Conservation (phyloP, 2,797 vertebrate species). For the Coranthus polyacanthus region DNA sequence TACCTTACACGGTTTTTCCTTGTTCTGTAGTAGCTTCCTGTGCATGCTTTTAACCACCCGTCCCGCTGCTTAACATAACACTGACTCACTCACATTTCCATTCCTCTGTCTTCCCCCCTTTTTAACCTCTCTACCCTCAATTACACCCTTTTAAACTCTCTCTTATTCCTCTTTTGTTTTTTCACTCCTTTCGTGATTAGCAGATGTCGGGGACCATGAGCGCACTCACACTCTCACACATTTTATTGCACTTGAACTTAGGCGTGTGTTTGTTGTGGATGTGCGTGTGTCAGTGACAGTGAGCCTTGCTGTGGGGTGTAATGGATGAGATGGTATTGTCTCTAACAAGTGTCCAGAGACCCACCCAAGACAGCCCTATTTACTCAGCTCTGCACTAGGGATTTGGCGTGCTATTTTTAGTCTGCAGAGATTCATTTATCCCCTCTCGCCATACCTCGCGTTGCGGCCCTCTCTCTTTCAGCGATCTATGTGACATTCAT, state of each 20-base stretch:
- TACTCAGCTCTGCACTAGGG: slow-evolving; percentile 70
- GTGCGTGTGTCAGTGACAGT: slow-evolving; percentile 35
- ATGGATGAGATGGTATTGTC: slow-evolving; percentile 75
- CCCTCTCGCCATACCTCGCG: slow-evolving; percentile 40
- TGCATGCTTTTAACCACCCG: slow-evolving; percentile 21
- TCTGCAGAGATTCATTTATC: slow-evolving; percentile 72
- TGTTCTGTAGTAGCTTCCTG: slow-evolving; percentile 9
- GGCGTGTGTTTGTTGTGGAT: slow-evolving; percentile 18
- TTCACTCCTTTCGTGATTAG: slow-evolving; percentile 60
- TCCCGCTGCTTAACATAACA: slow-evolving; percentile 31
- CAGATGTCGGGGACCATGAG: slow-evolving; percentile 20
- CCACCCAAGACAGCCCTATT: slow-evolving; percentile 78
- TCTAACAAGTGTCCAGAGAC: slow-evolving; percentile 83
- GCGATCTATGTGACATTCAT: slow-evolving; percentile 48
- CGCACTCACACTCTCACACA: neutral
- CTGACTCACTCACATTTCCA: slow-evolving; percentile 67
- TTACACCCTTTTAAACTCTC: slow-evolving; percentile 26
- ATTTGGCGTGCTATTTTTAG: slow-evolving; percentile 81
- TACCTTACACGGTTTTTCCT: slow-evolving; percentile 58
- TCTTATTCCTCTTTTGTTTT: slow-evolving; percentile 5
- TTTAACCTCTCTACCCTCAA: slow-evolving; percentile 25
- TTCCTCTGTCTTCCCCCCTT: slow-evolving; percentile 17
- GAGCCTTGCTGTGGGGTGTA: slow-evolving; percentile 62
- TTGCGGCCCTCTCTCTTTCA: slow-evolving; percentile 56
- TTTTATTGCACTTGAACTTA: slow-evolving; percentile 29